Conservation (phyloP, 2,113 vertebrate species). For the Corythoichthys intestinalis region DNA sequence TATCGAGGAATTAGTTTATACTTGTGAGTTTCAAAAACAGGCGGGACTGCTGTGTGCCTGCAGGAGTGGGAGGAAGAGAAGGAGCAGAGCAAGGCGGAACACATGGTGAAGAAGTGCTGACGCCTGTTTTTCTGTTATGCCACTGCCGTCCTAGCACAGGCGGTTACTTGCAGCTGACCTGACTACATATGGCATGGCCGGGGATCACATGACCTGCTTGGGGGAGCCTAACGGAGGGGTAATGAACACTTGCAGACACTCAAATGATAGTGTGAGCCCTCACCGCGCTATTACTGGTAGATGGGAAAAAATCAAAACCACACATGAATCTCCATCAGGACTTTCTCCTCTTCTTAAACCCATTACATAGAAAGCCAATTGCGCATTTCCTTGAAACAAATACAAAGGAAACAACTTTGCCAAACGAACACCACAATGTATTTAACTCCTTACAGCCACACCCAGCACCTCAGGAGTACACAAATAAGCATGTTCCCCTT, state of each 20-base stretch:
- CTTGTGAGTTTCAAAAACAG: constrained; percentile 15
- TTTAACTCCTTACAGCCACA: constrained; percentile 24
- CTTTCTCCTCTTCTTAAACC: neutral
- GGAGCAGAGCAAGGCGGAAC: constrained; percentile 18
- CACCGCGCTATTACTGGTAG: constrained; percentile 29
- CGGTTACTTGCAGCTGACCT: constrained; percentile 18
- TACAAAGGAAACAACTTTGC: neutral
- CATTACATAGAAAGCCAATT: neutral
- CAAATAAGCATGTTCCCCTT: constrained; percentile 48
- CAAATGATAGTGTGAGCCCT: constrained; percentile 27
- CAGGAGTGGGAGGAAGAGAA: constrained; percentile 22
- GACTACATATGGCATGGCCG: constrained; percentile 65
- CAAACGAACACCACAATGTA: neutral
- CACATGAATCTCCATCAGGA: constrained; percentile 8
- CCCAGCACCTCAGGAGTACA: constrained; percentile 40
- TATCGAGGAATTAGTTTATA: neutral
- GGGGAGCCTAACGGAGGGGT: constrained; percentile 42
- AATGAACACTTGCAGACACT: constrained; percentile 52
- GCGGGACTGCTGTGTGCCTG: constrained; percentile 15
- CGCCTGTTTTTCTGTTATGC: constrained; percentile 15
- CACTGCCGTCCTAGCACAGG: constrained; percentile 28
- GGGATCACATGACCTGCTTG: constrained; percentile 48
- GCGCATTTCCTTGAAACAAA: neutral
- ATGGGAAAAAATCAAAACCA: constrained; percentile 6
- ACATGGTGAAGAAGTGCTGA: constrained; percentile 55